Base-by-base conservation (phyloP, 2,888 invertebrate species). In the Macaria liturata region DNA sequence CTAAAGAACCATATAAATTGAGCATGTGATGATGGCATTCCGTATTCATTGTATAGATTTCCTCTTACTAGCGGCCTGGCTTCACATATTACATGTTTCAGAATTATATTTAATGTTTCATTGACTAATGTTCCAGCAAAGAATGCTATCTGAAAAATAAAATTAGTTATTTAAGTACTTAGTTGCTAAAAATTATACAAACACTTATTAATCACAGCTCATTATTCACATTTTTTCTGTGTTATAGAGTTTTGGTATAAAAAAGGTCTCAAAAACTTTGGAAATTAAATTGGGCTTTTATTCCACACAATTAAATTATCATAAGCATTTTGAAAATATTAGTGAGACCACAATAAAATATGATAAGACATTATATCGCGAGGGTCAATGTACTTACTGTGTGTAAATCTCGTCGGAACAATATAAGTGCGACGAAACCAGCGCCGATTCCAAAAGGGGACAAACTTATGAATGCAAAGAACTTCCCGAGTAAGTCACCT, bases 1-100 rank as follows among this genome's bases (percentile, higher is more conserved):
- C 97, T 94, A 86, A 97, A 97, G 87, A 98, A 98, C 96, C 97
- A 97, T 92, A 97, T 95, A 83, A 97, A 96, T 88, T 98, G 98
- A 71, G 97, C 94, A 92, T 98, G 98, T 63, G 96, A 95, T 39
- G 97, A 98, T 55, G 98, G 98, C 98, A 98, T 98, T 71, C 96
- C 96, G 93, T 95, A 96, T 86, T 96, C 96, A 72, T 94, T 94
- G 72, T 95, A 95, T 54, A 95, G 83, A 74, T 93, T 91, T 61
- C 94, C 93, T 76, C 96, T 92, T 64, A 92, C 90, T 70, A 95
- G 80, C 52, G 98, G 98, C 76, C 98, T 93, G 49, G 95, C 93
- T 88, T 98, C 97, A 83, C 95, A 94, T 71, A 98, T 95, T 56
- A 94, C 92, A 79, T 97, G 95, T 85, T 98, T 98, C 62, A 98